A percentile compares a stretch with the other conserved stretches of the same genome.
Conservation (phyloP, 1,140 invertebrate genomes). For the Ceratina calcarata region DNA sequence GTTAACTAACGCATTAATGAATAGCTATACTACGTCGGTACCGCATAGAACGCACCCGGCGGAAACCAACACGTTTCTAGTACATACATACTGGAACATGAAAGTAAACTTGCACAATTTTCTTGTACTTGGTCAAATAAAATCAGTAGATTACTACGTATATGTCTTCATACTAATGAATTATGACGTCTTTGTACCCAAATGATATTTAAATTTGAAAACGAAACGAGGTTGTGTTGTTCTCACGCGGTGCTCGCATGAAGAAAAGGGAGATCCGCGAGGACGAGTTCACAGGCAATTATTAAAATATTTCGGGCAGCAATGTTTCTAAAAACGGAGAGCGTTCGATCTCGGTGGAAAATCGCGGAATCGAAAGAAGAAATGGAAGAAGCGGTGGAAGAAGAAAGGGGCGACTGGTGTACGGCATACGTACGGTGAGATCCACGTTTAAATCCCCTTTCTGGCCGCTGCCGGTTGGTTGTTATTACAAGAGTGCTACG, state of each 20-base stretch:
- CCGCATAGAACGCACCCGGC: conserved; percentile 9
- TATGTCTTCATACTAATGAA: too few relatives aligned
- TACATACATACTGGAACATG: not conserved
- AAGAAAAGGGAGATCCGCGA: too few relatives aligned
- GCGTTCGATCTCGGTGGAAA: conserved; percentile 3
- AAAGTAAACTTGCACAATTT: not conserved
- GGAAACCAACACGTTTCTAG: conserved; percentile 42
- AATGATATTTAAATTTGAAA: too few relatives aligned
- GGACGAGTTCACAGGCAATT: not conserved
- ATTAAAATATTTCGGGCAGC: not conserved
- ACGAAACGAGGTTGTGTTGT: too few relatives aligned
- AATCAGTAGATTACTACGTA: too few relatives aligned
- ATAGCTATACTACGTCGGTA: conserved; percentile 33
- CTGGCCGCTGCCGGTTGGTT: conserved; percentile 44
- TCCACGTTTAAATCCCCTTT: conserved; percentile 47
- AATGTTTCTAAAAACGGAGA: not conserved
- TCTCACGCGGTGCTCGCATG: too few relatives aligned
- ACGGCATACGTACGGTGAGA: conserved; percentile 1
- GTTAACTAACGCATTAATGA: conserved; percentile 57
- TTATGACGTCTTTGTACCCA: too few relatives aligned
- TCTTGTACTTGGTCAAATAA: not conserved
- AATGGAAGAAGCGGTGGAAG: not conserved
- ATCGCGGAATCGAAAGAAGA: conserved; percentile 1
- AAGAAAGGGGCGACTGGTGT: not conserved
- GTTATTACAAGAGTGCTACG: conserved; percentile 64